Conservation (phyloP, 2,888 invertebrate genomes). For the Spisula subtruncata region DNA sequence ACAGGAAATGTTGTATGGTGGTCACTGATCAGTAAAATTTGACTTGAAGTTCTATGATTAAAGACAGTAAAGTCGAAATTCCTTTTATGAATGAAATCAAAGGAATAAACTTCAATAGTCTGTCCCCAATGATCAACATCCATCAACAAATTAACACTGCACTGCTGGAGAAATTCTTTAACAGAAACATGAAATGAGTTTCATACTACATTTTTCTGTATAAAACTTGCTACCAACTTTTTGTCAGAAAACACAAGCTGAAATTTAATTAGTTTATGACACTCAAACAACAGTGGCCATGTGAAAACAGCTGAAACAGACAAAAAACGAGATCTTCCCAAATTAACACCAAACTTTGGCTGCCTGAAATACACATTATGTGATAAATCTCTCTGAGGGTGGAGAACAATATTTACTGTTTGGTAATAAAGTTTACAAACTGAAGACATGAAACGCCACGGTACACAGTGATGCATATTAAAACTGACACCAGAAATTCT, state of each 20-base stretch:
- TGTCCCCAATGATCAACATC: too few species aligned
- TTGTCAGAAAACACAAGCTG: background rate
- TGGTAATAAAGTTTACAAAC: background rate
- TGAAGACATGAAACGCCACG: background rate
- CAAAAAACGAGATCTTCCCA: background rate
- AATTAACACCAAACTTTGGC: background rate
- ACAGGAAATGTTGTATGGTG: too few species aligned
- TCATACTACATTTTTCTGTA: too few species aligned
- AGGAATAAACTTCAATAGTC: too few species aligned
- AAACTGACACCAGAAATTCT: slow-evolving; percentile 12
- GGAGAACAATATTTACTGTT: slow-evolving; percentile 1
- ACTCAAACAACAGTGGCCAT: background rate
- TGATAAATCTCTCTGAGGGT: background rate
- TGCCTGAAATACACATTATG: background rate
- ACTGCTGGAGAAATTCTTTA: too few species aligned
- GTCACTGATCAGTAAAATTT: too few species aligned
- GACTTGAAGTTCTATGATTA: too few species aligned
- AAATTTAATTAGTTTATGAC: background rate
- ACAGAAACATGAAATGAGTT: background rate
- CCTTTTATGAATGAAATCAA: too few species aligned
- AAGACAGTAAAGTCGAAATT: too few species aligned
- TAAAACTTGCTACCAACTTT: too few species aligned
- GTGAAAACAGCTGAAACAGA: background rate
- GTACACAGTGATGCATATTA: background rate
- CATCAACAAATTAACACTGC: too few species aligned